These are phyloP conservation scores for Odobenus rosmarus DNA, from an alignment of 2,113 vertebrate species.

Conservation along the genomic window DNA sequence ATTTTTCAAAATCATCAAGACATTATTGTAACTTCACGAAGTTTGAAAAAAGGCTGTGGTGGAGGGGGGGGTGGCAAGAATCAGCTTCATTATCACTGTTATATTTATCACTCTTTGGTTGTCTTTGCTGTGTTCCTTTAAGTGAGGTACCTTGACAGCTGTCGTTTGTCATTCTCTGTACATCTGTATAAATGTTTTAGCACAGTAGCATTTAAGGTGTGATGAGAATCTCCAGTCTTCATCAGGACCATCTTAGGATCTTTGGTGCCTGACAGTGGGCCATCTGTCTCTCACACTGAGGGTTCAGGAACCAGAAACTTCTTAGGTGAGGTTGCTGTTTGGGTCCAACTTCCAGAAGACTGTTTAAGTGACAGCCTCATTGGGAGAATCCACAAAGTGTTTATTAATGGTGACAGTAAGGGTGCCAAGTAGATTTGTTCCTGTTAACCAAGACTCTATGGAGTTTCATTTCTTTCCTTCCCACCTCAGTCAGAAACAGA, in stretches of 20 bases:
- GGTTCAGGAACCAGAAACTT: not conserved
- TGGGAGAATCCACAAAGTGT: not conserved
- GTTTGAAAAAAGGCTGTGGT: not conserved
- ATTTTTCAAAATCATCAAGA: not conserved
- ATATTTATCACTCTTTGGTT: not conserved
- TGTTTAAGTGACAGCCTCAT: not conserved
- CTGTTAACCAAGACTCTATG: constrained; percentile 23
- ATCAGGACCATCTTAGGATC: not conserved
- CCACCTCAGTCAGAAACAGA: constrained; percentile 6
- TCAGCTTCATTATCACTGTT: accelerated
- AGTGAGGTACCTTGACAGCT: not conserved
- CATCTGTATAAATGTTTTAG: not conserved
- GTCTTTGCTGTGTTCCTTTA: not conserved
- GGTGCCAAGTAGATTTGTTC: constrained; percentile 19
- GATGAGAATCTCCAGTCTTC: accelerated
- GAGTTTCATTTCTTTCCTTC: not conserved
- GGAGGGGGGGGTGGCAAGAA: not conserved
- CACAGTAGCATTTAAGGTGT: not conserved
- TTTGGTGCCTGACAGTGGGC: not conserved
- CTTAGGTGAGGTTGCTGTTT: not conserved
- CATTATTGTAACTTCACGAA: not conserved
- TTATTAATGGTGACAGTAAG: not conserved
- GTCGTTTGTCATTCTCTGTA: not conserved
- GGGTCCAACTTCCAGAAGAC: not conserved
- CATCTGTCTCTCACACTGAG: accelerated